Conservation (phyloP, 2,888 invertebrate species). For the Bibio marci region DNA sequence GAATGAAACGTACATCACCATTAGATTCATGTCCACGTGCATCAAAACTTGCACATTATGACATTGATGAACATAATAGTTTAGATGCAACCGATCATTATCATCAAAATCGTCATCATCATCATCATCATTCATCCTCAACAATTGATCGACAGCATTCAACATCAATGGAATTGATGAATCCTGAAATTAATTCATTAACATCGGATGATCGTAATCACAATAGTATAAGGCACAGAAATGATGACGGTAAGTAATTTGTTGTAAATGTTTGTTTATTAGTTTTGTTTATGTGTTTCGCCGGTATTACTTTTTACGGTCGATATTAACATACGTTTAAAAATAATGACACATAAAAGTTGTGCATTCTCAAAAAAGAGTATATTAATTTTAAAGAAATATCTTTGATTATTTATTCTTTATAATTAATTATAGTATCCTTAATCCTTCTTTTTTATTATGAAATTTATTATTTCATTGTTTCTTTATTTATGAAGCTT, state of each 20-base stretch:
- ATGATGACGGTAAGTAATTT: conserved; percentile 18
- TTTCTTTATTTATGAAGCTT: no score
- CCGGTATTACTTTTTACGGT: not conserved
- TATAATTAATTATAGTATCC: no score
- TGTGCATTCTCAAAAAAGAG: no score
- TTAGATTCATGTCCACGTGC: conserved; percentile 31
- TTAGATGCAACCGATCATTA: conserved; percentile 18
- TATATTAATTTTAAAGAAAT: no score
- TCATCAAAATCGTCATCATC: conserved; percentile 21
- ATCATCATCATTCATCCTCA: conserved; percentile 10
- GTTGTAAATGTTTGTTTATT: conserved; percentile 3
- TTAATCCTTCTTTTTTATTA: no score
- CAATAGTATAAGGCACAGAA: conserved; percentile 8
- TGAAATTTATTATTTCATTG: no score
- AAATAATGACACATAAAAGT: no score
- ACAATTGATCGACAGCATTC: conserved; percentile 6
- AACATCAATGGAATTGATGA: conserved; percentile 30
- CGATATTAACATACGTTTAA: no score
- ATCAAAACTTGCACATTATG: conserved; percentile 27
- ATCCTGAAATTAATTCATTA: conserved; percentile 49
- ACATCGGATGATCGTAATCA: conserved; percentile 34
- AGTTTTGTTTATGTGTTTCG: not conserved
- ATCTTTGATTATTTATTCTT: no score
- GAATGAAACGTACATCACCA: conserved; percentile 34
- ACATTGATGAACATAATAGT: conserved; percentile 12